Evolutionary conservation across 1,140 invertebrate genomes (phyloP).

Genomic region (Formica selysi): DNA sequence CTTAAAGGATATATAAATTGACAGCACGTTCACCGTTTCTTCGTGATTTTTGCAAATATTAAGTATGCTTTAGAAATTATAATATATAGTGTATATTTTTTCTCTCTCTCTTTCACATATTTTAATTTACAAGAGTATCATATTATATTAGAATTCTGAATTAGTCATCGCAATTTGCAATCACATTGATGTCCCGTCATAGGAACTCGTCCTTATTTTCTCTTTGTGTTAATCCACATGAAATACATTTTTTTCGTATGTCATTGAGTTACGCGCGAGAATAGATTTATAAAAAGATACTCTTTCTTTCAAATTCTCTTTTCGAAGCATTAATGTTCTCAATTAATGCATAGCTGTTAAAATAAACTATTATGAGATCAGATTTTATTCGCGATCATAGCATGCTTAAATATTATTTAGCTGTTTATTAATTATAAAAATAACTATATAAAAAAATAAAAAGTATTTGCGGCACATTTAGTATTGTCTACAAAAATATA

Average conservation of each 20-base stretch:
- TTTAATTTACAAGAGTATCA: background rate
- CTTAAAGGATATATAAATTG: conserved; percentile 38
- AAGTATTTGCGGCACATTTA: background rate
- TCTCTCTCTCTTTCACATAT: background rate
- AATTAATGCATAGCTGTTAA: background rate
- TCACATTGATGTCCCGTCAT: background rate
- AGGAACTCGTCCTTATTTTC: conserved; percentile 1
- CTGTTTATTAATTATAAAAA: background rate
- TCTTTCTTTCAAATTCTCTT: background rate
- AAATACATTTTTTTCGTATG: conserved; percentile 6
- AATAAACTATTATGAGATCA: background rate
- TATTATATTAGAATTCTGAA: background rate
- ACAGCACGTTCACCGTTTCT: conserved; percentile 6
- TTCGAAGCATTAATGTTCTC: background rate
- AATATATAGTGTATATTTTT: background rate
- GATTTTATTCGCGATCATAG: background rate
- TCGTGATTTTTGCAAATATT: conserved; percentile 17
- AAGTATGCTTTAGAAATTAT: conserved; percentile 12
- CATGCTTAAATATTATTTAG: too few relatives aligned
- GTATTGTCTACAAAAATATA: background rate
- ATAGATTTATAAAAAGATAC: background rate
- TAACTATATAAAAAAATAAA: background rate
- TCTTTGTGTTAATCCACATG: background rate
- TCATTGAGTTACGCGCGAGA: background rate
- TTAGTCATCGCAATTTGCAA: background rate